Base-by-base conservation (phyloP, 2,113 vertebrate genomes). In the Carassius auratus region DNA sequence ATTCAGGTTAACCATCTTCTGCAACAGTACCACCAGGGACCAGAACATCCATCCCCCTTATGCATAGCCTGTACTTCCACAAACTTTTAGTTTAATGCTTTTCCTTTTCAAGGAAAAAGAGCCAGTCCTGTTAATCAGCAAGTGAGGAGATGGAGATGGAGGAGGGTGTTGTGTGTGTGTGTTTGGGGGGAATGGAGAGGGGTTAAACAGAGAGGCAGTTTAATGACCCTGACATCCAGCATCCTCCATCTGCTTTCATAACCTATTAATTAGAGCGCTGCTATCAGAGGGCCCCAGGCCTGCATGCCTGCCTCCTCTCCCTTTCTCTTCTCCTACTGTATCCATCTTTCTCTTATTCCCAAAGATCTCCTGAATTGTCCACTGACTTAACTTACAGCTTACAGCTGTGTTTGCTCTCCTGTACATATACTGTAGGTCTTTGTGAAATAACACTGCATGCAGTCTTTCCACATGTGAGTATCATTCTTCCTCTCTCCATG, bases 161-260 rank as follows among this genome's bases (percentile, higher is more conserved):
- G 36, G 81, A n/a, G 19, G 55, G 21, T 83, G 66, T 75, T 87
- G 77, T 73, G 73, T 83, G 81, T 79, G 76, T 86, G 83, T 78
- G 75, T 88, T 77, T 57, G 50, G 30, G 75, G 57, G 76, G 57
- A 80, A 71, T 14, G 45, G 57, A 84, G 79, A 87, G 83, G 89
- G 77, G 81, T 82, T 86, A 83, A 87, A 85, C 79, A 84, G 78
- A 83, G 85, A 87, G 86, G 84, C 78, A 84, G 84, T 88, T 89
- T 83, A 89, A 86, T 76, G 84, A 87, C 87, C 83, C 85, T 85
- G 88, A 89, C 90, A 89, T 90, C 87, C 85, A 89, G 73, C 85
- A 91, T 92, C 88, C 84, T 89, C 91, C 89, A 85, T 92, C 90
- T 92, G 91, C 91, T 90, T 92, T 91, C 89, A 91, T 90, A 91